Evolutionary conservation across 2,113 vertebrate genomes (phyloP).

Genomic region (Notechis scutatus): DNA sequence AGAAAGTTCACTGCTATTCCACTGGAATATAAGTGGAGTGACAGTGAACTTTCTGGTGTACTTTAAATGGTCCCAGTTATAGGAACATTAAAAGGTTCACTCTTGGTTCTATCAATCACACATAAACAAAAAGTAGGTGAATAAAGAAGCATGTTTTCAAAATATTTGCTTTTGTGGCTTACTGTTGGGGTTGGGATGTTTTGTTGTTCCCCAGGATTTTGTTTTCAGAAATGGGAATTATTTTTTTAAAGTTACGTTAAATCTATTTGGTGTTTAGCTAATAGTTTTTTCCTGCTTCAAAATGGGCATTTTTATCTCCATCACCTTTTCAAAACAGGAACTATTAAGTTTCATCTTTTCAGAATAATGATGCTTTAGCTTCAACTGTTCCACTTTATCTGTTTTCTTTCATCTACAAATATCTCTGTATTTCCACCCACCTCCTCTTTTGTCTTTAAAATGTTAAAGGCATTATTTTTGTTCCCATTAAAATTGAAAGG

Average conservation of each 20-base stretch:
- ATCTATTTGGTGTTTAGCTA: not conserved
- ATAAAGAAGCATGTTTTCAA: not conserved
- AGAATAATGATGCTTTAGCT: not conserved
- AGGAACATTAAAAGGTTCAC: not conserved
- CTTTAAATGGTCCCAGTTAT: not conserved
- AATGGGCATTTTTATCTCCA: not conserved
- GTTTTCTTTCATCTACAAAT: not conserved
- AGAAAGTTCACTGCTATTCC: not conserved
- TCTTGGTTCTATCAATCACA: not conserved
- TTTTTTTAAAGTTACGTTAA: not conserved
- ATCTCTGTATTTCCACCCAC: constrained; percentile 1
- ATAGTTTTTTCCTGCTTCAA: not conserved
- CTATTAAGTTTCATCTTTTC: not conserved
- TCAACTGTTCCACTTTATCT: not conserved
- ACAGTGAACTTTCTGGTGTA: not conserved
- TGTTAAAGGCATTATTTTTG: not conserved
- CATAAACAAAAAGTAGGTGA: not conserved
- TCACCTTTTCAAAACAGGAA: constrained; percentile 5
- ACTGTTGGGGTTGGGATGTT: not conserved
- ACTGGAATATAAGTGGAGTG: not conserved
- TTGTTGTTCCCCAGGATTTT: not conserved
- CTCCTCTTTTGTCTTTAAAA: not conserved
- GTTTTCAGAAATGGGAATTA: not conserved
- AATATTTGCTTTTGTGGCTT: not conserved
- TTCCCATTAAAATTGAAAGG: not conserved